phyloP scores from a whole-genome alignment of 2,888 invertebrate species.

The Odontothrips loti region DNA sequence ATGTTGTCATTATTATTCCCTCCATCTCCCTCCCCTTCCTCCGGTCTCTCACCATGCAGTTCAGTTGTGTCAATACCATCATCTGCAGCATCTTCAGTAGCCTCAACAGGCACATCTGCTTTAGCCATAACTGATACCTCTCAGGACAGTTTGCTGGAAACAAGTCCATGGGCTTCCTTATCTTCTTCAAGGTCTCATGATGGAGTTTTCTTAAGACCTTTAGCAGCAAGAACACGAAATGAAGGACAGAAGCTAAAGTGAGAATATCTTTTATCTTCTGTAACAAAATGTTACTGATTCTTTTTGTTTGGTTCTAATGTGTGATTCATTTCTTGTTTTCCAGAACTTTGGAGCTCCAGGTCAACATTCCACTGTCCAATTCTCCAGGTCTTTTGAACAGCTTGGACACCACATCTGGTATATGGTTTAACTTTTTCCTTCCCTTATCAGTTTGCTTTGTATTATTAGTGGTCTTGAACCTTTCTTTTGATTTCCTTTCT shows the following conservation, averaged over 20 bases:
- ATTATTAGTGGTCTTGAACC: not conserved
- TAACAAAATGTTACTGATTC: not conserved
- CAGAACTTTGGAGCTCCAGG: constrained; percentile 50
- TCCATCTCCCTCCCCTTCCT: not conserved
- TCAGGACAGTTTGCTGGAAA: constrained; percentile 43
- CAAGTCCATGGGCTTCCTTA: constrained; percentile 47
- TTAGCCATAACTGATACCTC: constrained; percentile 48
- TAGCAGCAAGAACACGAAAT: constrained; percentile 17
- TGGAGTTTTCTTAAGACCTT: constrained; percentile 58
- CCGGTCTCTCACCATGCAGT: not conserved
- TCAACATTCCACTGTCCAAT: constrained; percentile 42
- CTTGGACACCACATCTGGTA: constrained; percentile 33
- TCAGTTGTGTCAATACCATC: not conserved
- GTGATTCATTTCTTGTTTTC: not conserved
- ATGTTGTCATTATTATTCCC: not conserved
- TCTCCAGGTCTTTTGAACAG: constrained; percentile 41
- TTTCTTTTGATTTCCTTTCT: not conserved
- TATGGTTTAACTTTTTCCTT: not conserved
- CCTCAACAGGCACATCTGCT: constrained; percentile 41
- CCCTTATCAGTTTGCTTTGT: not conserved
- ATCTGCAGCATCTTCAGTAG: constrained; percentile 16
- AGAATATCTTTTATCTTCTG: not conserved
- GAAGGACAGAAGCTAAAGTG: constrained; percentile 16
- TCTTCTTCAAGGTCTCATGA: constrained; percentile 49
- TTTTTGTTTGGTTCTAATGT: not conserved